phyloP scores from a whole-genome alignment of 2,113 vertebrate genomes.

The Pygoscelis antarcticus region DNA sequence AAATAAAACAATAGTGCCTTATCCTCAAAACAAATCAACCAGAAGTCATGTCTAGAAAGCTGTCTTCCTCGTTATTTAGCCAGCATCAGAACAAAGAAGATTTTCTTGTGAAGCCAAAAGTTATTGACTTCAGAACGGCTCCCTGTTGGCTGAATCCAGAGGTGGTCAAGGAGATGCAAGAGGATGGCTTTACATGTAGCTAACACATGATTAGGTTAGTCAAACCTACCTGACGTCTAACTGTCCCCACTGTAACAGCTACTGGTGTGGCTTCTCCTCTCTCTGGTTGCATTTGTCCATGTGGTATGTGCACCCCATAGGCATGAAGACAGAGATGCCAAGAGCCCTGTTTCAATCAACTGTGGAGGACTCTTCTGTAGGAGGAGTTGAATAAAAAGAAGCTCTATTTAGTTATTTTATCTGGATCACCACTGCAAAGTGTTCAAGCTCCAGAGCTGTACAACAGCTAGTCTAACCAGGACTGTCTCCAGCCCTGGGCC shows the following conservation, averaged over 20 bases:
- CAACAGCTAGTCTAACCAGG: not conserved
- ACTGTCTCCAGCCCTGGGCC: not conserved
- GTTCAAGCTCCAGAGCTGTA: not conserved
- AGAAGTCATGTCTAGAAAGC: not conserved
- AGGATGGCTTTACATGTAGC: not conserved
- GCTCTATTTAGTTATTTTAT: not conserved
- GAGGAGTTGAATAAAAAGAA: not conserved
- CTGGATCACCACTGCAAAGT: not conserved
- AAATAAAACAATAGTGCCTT: not conserved
- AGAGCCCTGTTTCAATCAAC: not conserved
- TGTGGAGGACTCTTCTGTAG: not conserved
- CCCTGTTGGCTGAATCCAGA: not conserved
- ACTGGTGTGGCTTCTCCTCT: not conserved
- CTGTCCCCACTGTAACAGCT: not conserved
- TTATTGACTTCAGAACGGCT: not conserved
- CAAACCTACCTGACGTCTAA: not conserved
- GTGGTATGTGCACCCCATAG: not conserved
- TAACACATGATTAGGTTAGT: not conserved
- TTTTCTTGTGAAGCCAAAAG: not conserved
- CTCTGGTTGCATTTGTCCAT: not conserved
- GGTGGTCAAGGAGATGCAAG: not conserved
- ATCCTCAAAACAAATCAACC: not conserved
- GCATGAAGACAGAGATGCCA: not conserved
- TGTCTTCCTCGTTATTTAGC: not conserved
- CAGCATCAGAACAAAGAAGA: not conserved